A percentile compares a stretch with the other conserved stretches of the same genome.
Conservation (phyloP, 2,888 invertebrate species). For the Tenthredo scrophulariae region DNA sequence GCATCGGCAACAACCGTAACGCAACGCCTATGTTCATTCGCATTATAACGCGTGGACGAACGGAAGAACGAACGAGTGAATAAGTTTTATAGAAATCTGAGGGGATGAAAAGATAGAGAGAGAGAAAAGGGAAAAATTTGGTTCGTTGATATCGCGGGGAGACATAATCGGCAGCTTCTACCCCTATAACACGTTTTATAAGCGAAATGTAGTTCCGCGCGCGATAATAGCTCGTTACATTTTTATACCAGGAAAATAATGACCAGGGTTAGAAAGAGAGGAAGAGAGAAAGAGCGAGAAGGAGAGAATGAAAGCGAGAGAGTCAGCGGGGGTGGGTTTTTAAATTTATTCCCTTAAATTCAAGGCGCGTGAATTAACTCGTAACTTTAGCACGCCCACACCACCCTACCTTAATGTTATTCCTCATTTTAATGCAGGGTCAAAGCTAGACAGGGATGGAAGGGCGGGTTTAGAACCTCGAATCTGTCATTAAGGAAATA, state of each 20-base stretch:
- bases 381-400: conserved; percentile 34
- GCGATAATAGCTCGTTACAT: conserved; percentile 51
- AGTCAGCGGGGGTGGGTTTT: background rate
- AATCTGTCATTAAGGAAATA: conserved; percentile 6
- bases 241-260: conserved; percentile 46
- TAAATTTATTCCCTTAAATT: conserved; percentile 49
- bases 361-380: conserved; percentile 36
- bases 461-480: background rate
- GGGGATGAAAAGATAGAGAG: no score
- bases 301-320: no score
- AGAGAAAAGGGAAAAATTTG: background rate
- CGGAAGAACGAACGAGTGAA: background rate
- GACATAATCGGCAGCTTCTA: background rate
- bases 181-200: background rate
- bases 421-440: conserved; percentile 38
- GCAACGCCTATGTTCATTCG: background rate
- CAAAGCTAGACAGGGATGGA: background rate
- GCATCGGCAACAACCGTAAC: background rate
- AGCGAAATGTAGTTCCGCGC: background rate
- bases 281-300: no score
- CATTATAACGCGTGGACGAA: conserved; percentile 16
- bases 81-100: background rate
- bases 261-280: background rate
- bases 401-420: conserved; percentile 20
- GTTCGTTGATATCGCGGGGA: conserved; percentile 1